Evolutionary conservation across 2,797 vertebrate species (phyloP), one percentile per base, ranked within the genome.

Genomic region (Protosalanx chinensis): DNA sequence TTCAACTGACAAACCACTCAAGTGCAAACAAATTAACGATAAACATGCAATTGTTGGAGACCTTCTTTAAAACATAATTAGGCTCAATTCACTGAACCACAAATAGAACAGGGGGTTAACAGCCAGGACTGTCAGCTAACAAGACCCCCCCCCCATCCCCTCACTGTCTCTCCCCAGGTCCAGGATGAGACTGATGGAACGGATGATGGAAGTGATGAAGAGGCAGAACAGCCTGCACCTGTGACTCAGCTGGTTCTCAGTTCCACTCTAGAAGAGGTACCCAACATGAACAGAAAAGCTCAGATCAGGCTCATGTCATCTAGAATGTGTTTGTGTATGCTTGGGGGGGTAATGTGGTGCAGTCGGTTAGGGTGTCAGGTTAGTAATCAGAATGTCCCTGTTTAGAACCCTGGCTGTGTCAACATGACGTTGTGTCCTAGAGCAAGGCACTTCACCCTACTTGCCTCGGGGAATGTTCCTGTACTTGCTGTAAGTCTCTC

Each of bases 231-330:
- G 73, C 67, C 77, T 30, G 80, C 75, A 67, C 71, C 83, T 12
- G 63, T 89, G 66, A 85, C 82, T 76, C 87, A 89, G 76, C 84
- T 91, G 71, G 84, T 84, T 74, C 86, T 87, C 75, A 91, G 87
- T 78, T 91, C 87, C 15, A 82, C 87, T 3, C 79, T 91, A 73
- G 92, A 92, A 69, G 91, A 93, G 91, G 92, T 90, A 84, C 5
- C 7, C 27, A 67, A 3, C 32, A 57, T 53, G 16, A 27, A 46
- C 20, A 13, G 23, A 58, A 57, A 58, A 58, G 12, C 41, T n/a
- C 56, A 58, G 6, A 23, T 58, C 20, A 58, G 18, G 18, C 18
- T 58, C 56, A 33, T 13, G 27, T 53, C 51, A 13, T 29, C 3
- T 1, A 20, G 2, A 10, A 0, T 49, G 8, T 73, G 2, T 30